Evolutionary conservation across 1,140 invertebrate species (phyloP), one percentile per base, ranked within the genome.

Genomic region (Eumaeus atala): DNA sequence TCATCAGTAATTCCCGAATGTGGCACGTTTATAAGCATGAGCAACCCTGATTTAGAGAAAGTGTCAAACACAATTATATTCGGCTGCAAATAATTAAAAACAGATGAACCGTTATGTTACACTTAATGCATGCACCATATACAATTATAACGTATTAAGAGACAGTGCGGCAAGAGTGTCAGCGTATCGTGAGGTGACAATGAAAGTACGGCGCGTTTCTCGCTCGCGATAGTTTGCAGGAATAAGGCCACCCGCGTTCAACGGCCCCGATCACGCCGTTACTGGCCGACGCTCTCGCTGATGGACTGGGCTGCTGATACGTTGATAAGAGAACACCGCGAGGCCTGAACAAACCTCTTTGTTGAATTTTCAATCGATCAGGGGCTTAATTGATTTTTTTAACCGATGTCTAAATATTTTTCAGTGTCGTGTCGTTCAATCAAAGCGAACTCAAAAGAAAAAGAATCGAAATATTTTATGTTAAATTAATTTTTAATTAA

Each of bases 181-280:
- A 63, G 54, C 56, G 58, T 56, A 61, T 63, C 54, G 48, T 55
- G 59, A 61, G 82, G 75, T 77, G 82, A 82, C 79, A 85, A 85
- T 83, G 79, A 82, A 85, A 85, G 82, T 85, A 80, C 76, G n/a
- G n/a, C n/a, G 72, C 72, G 70, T 85, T 81, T 80, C 79, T 80
- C 77, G 77, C 68, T 71, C 74, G 82, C 81, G 77, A 82, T 82
- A 78, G 75, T 81, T 82, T 68, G 65, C 54, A 64, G 70, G 76
- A 85, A 85, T 82, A 82, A 84, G 82, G 82, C 82, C 82, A 82
- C 74, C 65, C 36, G 72, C 78, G 82, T 82, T 82, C 82, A 85
- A 69, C 75, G 82, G 76, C 82, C 82, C 70, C 78, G 67, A 72
- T 75, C 64, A 71, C 62, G 74, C 77, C 79, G 79, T 82, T 82